Evolutionary conservation across 2,113 vertebrate species (phyloP).

Genomic region (Microcebus tavaratra): DNA sequence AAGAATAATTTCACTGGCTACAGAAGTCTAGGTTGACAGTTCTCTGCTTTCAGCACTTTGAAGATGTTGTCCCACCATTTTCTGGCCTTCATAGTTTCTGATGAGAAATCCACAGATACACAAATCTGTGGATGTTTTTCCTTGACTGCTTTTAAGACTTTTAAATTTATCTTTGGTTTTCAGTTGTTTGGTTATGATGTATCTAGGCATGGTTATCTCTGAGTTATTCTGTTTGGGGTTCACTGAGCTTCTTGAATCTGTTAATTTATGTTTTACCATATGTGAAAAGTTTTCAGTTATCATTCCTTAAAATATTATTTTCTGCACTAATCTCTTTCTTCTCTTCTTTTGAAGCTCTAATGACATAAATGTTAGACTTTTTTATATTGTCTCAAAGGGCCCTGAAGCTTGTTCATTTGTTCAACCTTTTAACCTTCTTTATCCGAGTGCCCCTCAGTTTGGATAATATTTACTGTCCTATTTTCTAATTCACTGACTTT

Average conservation of each 20-base stretch:
- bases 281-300: neutral
- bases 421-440: neutral
- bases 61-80: neutral
- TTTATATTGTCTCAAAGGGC: neutral
- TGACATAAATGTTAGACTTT: neutral
- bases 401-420: neutral
- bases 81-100: neutral
- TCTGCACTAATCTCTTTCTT: neutral
- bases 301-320: slow-evolving; percentile 27
- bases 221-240: neutral
- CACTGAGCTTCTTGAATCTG: neutral
- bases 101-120: neutral
- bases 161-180: slow-evolving; percentile 5
- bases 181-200: neutral
- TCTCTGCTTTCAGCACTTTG: neutral
- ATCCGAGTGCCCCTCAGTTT: neutral
- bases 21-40: neutral
- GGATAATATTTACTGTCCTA: neutral
- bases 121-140: neutral
- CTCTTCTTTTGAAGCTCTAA: neutral
- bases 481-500: neutral
- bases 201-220: neutral
- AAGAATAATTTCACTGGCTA: neutral
- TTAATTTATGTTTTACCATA: neutral
- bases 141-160: neutral